Evolutionary conservation across 2,797 vertebrate genomes (phyloP).

Genomic region (Podargus strigoides): DNA sequence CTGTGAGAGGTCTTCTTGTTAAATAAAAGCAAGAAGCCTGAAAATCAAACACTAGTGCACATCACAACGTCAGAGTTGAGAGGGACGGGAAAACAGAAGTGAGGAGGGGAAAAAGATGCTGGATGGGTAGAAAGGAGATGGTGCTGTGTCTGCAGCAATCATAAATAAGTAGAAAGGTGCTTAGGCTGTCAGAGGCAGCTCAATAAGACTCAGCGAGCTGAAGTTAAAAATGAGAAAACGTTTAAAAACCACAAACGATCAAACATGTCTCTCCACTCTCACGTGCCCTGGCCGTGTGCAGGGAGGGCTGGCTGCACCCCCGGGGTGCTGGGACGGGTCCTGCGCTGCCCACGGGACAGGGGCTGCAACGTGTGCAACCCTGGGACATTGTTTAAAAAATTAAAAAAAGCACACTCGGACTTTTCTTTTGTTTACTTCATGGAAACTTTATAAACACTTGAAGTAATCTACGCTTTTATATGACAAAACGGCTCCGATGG

Average conservation of each 20-base stretch:
- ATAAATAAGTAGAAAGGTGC: background rate
- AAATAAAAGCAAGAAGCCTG: background rate
- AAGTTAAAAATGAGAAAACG: background rate
- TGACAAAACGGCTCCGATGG: background rate
- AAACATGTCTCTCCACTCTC: background rate
- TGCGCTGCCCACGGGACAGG: fast-evolving
- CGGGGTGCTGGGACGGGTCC: fast-evolving
- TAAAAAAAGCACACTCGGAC: background rate
- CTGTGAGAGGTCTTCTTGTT: background rate
- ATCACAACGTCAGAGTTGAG: background rate
- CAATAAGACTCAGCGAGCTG: background rate
- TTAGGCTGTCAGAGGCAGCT: background rate
- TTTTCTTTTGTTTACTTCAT: background rate
- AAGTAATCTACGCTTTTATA: background rate
- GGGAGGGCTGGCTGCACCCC: background rate
- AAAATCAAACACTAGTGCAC: background rate
- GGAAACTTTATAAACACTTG: slow-evolving; percentile 35
- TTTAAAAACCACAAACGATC: background rate
- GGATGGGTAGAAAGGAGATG: background rate
- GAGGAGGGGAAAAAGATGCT: background rate
- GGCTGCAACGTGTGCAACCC: fast-evolving
- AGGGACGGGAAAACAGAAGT: background rate
- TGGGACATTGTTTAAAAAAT: fast-evolving
- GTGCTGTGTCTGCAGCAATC: background rate
- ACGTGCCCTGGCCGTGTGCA: fast-evolving